Base-by-base conservation (phyloP, 2,888 invertebrate species). In the Coelinius sp. region DNA sequence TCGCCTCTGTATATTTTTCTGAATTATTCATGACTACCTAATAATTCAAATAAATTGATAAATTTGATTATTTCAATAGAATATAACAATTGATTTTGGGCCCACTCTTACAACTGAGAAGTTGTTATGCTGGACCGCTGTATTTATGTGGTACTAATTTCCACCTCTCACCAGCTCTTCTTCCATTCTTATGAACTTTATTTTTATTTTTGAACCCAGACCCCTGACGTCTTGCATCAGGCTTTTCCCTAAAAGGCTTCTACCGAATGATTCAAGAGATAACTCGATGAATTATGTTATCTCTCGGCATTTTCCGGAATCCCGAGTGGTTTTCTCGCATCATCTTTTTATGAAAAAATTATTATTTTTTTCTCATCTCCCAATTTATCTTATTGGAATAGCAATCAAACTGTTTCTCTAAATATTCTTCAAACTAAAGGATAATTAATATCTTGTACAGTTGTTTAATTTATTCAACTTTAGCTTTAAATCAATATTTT, bases 1-100 rank as follows among this genome's bases (percentile, higher is more conserved):
- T 94, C 73, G 91, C 90, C 78, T 91, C 90, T 52, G 92, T 90
- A 85, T 96, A 96, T 44, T 79, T 79, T 12, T 82, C 76, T 12
- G 75, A 81, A 71, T 70, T 73, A 17, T 84, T 70, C 87, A 87
- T 87, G 64, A 76, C 68, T 7, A 5, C 17, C 64, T 1, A 67
- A 67, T 59, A 25, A 5, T 66, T 22, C 41, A n/a, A 77, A 4
- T 31, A 71, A 62, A 31, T 7, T 0, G 25, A 52, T 46, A 20
- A 52, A 46, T 20, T 52, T 53, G 10, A 35, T 49, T 38, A 35
- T 20, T 44, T 41, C 7, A 41, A 17, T 35, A 22, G 41, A 49
- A 62, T 10, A 27, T 41, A n/a, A 8, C 44, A 64, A n/a, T 12
- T 53, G 68, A 70, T 76, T 73, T 76, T 70, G 68, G 68, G 75